These are phyloP conservation scores for Pseudorhiza aurosa DNA, from an alignment of 30 jellyfish, hydroid and myxozoan species.

Conservation along the genomic window DNA sequence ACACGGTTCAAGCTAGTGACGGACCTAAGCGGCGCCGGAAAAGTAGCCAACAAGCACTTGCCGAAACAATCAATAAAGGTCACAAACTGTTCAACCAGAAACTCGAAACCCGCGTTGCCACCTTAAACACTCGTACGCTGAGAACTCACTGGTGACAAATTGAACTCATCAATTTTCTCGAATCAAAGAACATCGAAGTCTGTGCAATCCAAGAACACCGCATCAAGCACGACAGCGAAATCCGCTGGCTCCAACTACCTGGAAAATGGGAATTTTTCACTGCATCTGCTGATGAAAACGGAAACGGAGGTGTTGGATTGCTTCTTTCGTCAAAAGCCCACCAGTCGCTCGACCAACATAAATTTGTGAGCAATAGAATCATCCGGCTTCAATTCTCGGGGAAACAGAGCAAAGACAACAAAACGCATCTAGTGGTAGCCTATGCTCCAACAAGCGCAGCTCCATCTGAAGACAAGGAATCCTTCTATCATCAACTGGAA, in stretches of 20 bases:
- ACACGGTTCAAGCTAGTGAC: too few relatives aligned
- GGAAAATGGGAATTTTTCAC: neutral
- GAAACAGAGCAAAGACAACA: neutral
- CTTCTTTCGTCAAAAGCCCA: too few relatives aligned
- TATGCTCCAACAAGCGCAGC: neutral
- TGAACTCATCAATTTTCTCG: too few relatives aligned
- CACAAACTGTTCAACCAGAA: too few relatives aligned
- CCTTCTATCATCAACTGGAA: neutral
- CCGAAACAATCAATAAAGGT: too few relatives aligned
- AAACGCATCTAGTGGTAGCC: neutral
- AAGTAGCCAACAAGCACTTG: too few relatives aligned
- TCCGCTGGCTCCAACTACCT: neutral
- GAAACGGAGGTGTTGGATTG: too few relatives aligned
- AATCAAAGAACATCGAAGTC: too few relatives aligned
- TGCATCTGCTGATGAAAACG: too few relatives aligned
- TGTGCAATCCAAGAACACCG: too few relatives aligned
- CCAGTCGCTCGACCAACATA: neutral
- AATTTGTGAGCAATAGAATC: neutral
- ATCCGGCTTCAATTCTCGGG: neutral
- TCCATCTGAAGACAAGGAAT: neutral
- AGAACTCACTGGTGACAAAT: neutral
- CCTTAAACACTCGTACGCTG: neutral
- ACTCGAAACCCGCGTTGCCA: too few relatives aligned
- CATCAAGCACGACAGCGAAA: neutral
- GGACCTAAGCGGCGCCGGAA: too few relatives aligned